phyloP scores from a whole-genome alignment of 2,797 vertebrate genomes.

The Sebastes miniatus region DNA sequence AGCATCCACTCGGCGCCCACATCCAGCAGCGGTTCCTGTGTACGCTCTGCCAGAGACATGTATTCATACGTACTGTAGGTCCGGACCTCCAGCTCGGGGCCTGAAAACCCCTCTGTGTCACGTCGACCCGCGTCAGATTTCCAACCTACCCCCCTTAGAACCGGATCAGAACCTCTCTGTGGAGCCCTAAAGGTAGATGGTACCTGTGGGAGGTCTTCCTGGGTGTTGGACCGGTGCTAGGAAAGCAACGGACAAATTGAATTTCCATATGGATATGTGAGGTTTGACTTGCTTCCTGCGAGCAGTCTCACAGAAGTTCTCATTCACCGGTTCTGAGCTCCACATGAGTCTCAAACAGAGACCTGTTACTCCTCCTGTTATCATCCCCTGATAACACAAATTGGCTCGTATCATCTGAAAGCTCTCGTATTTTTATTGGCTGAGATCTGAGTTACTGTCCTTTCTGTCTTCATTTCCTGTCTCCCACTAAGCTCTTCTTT shows the following conservation, averaged over 20 bases:
- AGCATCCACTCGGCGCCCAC: constrained; percentile 21
- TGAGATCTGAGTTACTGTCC: constrained; percentile 4
- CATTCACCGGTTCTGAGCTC: constrained; percentile 12
- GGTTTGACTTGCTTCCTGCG: constrained; percentile 46
- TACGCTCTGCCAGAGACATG: constrained; percentile 8
- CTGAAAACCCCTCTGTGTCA: constrained; percentile 42
- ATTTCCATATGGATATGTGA: constrained; percentile 59
- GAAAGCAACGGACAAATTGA: constrained; percentile 20
- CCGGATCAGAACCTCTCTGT: constrained; percentile 25
- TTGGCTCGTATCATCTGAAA: not conserved
- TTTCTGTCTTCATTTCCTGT: constrained; percentile 6
- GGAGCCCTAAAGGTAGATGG: not conserved
- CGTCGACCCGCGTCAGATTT: not conserved
- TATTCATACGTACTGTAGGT: constrained; percentile 40
- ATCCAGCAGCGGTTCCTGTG: constrained; percentile 61
- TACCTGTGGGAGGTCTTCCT: constrained; percentile 67
- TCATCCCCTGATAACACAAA: constrained; percentile 25
- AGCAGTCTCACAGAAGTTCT: constrained; percentile 17
- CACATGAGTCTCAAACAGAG: constrained; percentile 6
- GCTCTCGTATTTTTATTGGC: constrained; percentile 20
- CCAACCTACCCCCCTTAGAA: constrained; percentile 7
- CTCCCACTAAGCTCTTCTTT: not conserved
- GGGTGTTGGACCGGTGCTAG: constrained; percentile 21
- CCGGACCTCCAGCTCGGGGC: constrained; percentile 39
- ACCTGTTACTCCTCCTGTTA: not conserved